A percentile compares a stretch with the other conserved stretches of the same genome.
Evolutionary conservation across 2,888 invertebrate genomes (phyloP).

Genomic region (Acanthopleura granulata): DNA sequence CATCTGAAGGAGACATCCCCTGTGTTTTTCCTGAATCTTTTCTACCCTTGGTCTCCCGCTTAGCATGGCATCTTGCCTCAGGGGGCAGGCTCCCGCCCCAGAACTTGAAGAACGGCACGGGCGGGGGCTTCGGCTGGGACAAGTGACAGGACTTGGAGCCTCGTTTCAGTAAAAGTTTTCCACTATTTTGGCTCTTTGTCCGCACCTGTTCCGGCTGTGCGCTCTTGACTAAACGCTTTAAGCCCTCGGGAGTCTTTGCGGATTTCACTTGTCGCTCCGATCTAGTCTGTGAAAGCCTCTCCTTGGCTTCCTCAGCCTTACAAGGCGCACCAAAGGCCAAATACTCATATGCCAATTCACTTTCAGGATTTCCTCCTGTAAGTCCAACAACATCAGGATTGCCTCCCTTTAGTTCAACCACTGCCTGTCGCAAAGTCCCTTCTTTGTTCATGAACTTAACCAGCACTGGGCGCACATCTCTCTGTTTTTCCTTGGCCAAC

Average conservation of each 20-base stretch:
- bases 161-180: too few relatives aligned
- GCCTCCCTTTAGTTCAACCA: background rate
- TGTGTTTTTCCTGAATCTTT: conserved; percentile 18
- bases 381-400: too few relatives aligned
- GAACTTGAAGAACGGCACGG: conserved; percentile 32
- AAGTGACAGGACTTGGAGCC: background rate
- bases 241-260: too few relatives aligned
- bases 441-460: background rate
- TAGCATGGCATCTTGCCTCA: background rate
- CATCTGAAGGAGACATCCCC: conserved; percentile 27
- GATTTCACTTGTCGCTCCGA: too few relatives aligned
- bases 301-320: too few relatives aligned
- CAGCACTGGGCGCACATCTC: background rate
- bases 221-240: too few relatives aligned
- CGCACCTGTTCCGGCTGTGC: too few relatives aligned
- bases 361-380: too few relatives aligned
- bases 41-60: conserved; percentile 4
- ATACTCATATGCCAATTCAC: too few relatives aligned
- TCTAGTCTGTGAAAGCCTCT: too few relatives aligned
- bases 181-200: too few relatives aligned
- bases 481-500: background rate
- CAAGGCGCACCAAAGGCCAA: too few relatives aligned
- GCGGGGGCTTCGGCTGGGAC: background rate
- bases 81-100: conserved; percentile 30
- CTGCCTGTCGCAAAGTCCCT: background rate